Conservation (phyloP, 2,888 invertebrate genomes). For the Oscheius sp. region DNA sequence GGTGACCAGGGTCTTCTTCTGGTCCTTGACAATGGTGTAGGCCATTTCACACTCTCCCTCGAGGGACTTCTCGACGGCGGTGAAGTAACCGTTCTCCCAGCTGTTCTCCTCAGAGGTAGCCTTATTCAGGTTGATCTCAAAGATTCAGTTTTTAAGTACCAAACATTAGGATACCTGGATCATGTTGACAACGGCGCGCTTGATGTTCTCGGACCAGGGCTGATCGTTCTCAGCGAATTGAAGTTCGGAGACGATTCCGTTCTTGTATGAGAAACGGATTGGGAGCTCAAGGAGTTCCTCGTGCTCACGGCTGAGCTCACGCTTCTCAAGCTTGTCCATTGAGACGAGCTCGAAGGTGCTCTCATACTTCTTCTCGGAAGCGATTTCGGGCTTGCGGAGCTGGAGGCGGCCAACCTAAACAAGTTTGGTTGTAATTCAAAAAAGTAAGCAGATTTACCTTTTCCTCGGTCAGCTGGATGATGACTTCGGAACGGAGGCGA, state of each 20-base stretch:
- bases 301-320: constrained; percentile 50
- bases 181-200: constrained; percentile 68
- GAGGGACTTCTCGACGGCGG: constrained; percentile 30
- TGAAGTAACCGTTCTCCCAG: constrained; percentile 51
- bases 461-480: constrained; percentile 23
- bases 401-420: constrained; percentile 12
- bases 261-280: constrained; percentile 61
- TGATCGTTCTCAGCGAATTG: constrained; percentile 52
- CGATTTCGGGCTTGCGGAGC: constrained; percentile 18
- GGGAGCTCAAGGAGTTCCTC: constrained; percentile 54
- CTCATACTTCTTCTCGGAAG: not conserved
- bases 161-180: constrained; percentile 26
- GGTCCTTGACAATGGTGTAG: constrained; percentile 51
- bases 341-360: constrained; percentile 3
- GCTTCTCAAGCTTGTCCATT: constrained; percentile 50
- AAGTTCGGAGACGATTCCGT: constrained; percentile 63
- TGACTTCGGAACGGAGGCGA: constrained; percentile 33
- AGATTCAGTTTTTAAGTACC: not conserved
- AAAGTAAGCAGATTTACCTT: not conserved
- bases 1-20: constrained; percentile 50
- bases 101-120: constrained; percentile 38
- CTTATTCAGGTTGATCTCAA: constrained; percentile 40
- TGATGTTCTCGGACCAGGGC: constrained; percentile 69
- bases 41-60: constrained; percentile 66
- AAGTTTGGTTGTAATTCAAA: not conserved